A percentile compares a stretch with the other conserved stretches of the same genome.
Conservation (phyloP, 1,140 invertebrate species). For the Cherax quadricarinatus region DNA sequence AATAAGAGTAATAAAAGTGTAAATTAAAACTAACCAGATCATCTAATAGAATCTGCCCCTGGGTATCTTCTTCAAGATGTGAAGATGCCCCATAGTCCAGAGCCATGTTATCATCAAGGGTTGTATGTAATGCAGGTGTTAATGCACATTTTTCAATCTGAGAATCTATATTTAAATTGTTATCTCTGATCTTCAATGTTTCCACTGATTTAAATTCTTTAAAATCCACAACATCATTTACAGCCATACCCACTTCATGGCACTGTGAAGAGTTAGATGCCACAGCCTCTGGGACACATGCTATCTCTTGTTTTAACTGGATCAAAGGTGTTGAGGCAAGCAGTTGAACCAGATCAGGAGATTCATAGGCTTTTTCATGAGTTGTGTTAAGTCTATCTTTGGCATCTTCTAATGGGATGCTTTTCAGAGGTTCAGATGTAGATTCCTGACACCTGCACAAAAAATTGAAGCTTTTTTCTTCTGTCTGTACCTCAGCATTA, state of each 20-base stretch:
- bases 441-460: conserved; percentile 39
- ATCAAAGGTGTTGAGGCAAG: conserved; percentile 49
- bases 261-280: conserved; percentile 28
- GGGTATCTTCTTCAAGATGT: conserved; percentile 24
- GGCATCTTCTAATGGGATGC: conserved; percentile 4
- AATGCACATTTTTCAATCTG: conserved; percentile 32
- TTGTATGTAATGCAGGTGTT: conserved; percentile 10
- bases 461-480: conserved; percentile 2
- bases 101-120: conserved; percentile 47
- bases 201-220: conserved; percentile 31
- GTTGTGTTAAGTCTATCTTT: conserved; percentile 8
- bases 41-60: conserved; percentile 48
- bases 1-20: neutral
- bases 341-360: conserved; percentile 44
- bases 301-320: conserved; percentile 58
- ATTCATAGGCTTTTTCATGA: conserved; percentile 48
- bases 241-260: conserved; percentile 43
- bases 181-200: conserved; percentile 22
- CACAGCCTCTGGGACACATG: conserved; percentile 28
- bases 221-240: conserved; percentile 36
- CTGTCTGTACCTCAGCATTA: conserved; percentile 48
- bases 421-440: conserved; percentile 27
- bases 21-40: conserved; percentile 29
- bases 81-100: conserved; percentile 47
- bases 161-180: neutral